Base-by-base conservation (phyloP, 2,113 vertebrate genomes). In the Amblyopsis rosae region DNA sequence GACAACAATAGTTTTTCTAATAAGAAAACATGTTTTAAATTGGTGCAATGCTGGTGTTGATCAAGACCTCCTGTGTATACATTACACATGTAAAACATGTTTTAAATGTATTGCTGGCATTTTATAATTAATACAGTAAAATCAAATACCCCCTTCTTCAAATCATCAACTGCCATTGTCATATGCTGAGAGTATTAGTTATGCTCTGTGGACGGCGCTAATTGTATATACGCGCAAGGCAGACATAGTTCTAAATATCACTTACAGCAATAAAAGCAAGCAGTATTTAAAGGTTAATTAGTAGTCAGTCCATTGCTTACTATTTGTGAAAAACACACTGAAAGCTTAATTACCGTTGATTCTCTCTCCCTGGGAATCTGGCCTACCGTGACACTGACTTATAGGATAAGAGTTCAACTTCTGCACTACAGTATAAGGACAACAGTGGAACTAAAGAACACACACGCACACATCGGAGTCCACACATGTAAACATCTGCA, bases 321-420 rank as follows among this genome's bases (percentile, higher is more conserved):
- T 81, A 88, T 88, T 92, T 88, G 75, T 90, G 84, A 89, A 89
- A 90, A 91, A 69, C 57, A 56, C 85, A 89, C 89, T 90, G 91
- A 86, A 90, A 87, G 84, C 90, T 85, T 92, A 91, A 91, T 91
- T 92, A 90, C 87, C 87, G 84, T 83, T 86, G 76, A 85, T 92
- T 88, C 82, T 67, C 50, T 32, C 77, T 81, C 63, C 60, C 79
- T 74, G 62, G 77, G 72, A 86, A 81, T 84, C 84, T 82, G 66
- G 69, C 50, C 70, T 71, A 71, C 77, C 72, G 70, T 73, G 76
- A 81, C 81, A 80, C 83, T 85, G 88, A 91, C 78, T 65, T 41
- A 69, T 66, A 69, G 73, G 65, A 32, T 17, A 41, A 56, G n/a
- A 65, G 9, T 26, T 26, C 26, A 26, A 26, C 3, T 67, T 13